A percentile compares a stretch with the other conserved stretches of the same genome.
These are phyloP conservation scores for Copidosoma aretas DNA, from an alignment of 2,888 invertebrate genomes.

Conservation along the genomic window DNA sequence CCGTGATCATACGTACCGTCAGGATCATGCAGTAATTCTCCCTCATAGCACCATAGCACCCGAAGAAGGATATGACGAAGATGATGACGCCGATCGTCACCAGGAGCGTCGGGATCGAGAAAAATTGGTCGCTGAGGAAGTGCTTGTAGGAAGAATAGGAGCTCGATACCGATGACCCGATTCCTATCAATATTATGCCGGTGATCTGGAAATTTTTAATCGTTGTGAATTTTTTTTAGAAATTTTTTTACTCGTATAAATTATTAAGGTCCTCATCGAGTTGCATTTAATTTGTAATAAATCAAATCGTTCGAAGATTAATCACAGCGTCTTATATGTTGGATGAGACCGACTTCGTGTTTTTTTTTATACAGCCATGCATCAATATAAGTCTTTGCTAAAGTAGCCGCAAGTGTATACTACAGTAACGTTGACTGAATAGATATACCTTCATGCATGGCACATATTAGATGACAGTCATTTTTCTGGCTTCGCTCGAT, in stretches of 20 bases:
- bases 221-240: too few relatives aligned
- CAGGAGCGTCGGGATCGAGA: constrained; percentile 75
- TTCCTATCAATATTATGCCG: constrained; percentile 78
- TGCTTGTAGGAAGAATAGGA: constrained; percentile 72
- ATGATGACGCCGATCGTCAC: constrained; percentile 70
- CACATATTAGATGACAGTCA: constrained; percentile 16
- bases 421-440: constrained; percentile 22
- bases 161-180: constrained; percentile 74
- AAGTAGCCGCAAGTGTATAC: too few relatives aligned
- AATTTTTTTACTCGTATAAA: too few relatives aligned
- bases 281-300: too few relatives aligned
- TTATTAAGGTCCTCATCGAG: too few relatives aligned
- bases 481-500: constrained; percentile 35
- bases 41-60: constrained; percentile 86
- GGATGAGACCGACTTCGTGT: too few relatives aligned
- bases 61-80: constrained; percentile 82
- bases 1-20: constrained; percentile 67
- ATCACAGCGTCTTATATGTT: too few relatives aligned
- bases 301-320: too few relatives aligned
- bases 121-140: constrained; percentile 73
- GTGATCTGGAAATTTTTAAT: constrained; percentile 83
- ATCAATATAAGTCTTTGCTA: constrained; percentile 34
- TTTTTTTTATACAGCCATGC: too few relatives aligned
- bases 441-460: too few relatives aligned
- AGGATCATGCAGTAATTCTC: constrained; percentile 84